These are phyloP conservation scores for Cistogaster globosa DNA, from an alignment of 2,888 invertebrate species.

Conservation along the genomic window DNA sequence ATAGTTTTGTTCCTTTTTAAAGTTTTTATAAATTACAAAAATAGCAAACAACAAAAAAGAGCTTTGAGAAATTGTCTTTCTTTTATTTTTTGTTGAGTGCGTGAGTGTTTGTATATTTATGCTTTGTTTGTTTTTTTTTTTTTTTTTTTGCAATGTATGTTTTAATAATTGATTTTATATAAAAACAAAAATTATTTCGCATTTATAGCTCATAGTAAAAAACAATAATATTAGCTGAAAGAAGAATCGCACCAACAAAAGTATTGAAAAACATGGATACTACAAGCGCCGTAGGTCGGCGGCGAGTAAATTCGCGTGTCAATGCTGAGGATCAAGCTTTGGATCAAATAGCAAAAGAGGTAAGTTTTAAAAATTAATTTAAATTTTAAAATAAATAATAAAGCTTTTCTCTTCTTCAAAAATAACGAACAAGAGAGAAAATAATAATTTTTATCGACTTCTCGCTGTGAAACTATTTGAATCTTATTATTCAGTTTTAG, in stretches of 20 bases:
- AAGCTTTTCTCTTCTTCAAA: no score
- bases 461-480: no score
- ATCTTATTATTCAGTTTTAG: no score
- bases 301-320: constrained; percentile 92
- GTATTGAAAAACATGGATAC: constrained; percentile 79
- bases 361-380: constrained; percentile 83
- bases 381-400: no score
- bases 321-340: constrained; percentile 98
- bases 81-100: background rate
- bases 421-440: no score
- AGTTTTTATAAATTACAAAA: constrained; percentile 31
- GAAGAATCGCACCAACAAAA: background rate
- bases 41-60: constrained; percentile 9
- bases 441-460: no score
- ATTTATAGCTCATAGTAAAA: constrained; percentile 59
- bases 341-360: constrained; percentile 98
- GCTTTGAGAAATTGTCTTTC: constrained; percentile 15
- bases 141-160: constrained; percentile 38
- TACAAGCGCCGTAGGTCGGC: constrained; percentile 85
- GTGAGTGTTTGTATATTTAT: constrained; percentile 13
- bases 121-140: constrained; percentile 7
- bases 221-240: constrained; percentile 10
- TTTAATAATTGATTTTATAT: constrained; percentile 41
- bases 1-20: constrained; percentile 29
- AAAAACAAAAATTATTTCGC: constrained; percentile 41